Conservation (phyloP, 2,113 vertebrate species). For the Eonycteris spelaea region DNA sequence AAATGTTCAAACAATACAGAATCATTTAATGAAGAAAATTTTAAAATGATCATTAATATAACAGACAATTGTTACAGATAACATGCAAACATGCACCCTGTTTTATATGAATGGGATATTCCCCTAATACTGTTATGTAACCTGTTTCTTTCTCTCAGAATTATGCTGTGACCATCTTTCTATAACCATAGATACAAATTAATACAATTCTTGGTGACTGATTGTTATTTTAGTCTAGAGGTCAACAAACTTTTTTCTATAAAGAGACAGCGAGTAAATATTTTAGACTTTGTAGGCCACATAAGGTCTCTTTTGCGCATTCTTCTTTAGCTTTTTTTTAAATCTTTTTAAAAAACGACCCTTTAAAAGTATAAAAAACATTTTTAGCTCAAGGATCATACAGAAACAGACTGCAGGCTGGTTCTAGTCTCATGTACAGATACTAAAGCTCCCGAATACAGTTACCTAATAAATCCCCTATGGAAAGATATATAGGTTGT, state of each 20-base stretch:
- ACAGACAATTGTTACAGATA: not conserved
- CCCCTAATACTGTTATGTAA: not conserved
- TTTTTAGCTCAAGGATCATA: not conserved
- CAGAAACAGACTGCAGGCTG: not conserved
- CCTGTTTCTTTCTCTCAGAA: not conserved
- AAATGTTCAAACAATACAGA: constrained; percentile 16
- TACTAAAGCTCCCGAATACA: not conserved
- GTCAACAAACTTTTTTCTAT: not conserved
- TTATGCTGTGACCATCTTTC: not conserved
- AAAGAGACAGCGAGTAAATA: not conserved
- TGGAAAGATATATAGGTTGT: not conserved
- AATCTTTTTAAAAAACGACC: not conserved
- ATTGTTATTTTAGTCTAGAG: not conserved
- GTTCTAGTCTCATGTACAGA: not conserved
- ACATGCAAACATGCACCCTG: not conserved
- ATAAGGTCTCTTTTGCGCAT: not conserved
- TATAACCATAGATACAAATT: not conserved
- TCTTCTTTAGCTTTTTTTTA: not conserved
- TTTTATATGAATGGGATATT: not conserved
- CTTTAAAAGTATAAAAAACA: not conserved
- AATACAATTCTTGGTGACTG: not conserved
- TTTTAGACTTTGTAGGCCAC: not conserved
- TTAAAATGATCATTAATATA: not conserved
- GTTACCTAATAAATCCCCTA: not conserved
- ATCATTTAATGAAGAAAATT: not conserved